These are phyloP conservation scores for Myoxocephalus aenaeus DNA, from an alignment of 2,797 vertebrate genomes.

Conservation along the genomic window DNA sequence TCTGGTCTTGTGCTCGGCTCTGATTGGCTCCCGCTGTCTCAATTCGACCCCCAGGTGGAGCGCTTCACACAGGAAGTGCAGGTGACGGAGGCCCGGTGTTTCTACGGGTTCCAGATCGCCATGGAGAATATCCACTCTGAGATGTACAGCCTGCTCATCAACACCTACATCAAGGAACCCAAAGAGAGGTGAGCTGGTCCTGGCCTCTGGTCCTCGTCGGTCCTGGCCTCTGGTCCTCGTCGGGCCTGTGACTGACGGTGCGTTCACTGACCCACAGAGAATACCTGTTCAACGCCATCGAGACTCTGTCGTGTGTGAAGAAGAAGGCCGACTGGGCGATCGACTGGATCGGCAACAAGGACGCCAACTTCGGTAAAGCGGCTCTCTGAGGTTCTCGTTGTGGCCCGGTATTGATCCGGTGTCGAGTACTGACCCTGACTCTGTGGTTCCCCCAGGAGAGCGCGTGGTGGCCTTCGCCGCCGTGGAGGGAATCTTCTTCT, in stretches of 20 bases:
- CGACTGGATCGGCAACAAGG: constrained; percentile 94
- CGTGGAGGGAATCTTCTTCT: constrained; percentile 98
- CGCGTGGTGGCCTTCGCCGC: constrained; percentile 96
- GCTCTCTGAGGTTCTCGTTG: fast-evolving
- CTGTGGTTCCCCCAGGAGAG: constrained; percentile 83
- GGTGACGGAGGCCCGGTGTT: constrained; percentile 95
- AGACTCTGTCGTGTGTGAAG: constrained; percentile 95
- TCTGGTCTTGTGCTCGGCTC: too few species aligned
- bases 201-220: constrained; percentile 10
- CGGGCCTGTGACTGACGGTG: constrained; percentile 6
- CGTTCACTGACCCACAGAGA: constrained; percentile 82
- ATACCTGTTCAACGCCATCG: constrained; percentile 95
- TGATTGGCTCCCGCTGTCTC: neutral
- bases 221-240: too few species aligned
- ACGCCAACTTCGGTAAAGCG: constrained; percentile 88
- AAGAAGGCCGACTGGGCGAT: constrained; percentile 98
- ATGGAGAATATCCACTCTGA: constrained; percentile 99
- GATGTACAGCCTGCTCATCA: constrained; percentile 99
- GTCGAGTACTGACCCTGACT: neutral
- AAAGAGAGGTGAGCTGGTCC: constrained; percentile 82
- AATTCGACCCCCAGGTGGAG: constrained; percentile 89
- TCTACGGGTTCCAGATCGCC: constrained; percentile 98
- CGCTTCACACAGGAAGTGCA: constrained; percentile 97
- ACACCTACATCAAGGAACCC: constrained; percentile 95
- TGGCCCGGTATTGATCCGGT: neutral